phyloP scores from a whole-genome alignment of 2,797 vertebrate genomes.

The Cephalopachus bancanus region DNA sequence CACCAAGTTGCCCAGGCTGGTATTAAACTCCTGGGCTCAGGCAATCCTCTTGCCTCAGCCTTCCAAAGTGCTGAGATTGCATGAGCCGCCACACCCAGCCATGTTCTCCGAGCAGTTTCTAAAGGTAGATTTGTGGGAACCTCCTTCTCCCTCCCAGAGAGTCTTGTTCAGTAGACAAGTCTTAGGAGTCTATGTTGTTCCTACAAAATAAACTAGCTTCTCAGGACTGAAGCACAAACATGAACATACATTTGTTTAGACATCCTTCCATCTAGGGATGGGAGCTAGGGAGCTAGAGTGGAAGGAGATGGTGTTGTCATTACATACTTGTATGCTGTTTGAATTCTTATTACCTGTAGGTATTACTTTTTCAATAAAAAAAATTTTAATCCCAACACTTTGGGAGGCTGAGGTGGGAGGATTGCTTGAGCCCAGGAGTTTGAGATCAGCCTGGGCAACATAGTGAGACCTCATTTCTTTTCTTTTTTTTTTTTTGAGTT shows the following conservation, averaged over 20 bases:
- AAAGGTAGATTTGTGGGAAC: background rate
- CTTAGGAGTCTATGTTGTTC: background rate
- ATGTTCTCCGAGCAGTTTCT: background rate
- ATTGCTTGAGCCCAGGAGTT: no score
- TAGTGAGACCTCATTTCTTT: no score
- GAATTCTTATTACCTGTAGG: background rate
- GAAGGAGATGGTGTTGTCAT: background rate
- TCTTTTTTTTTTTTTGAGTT: no score
- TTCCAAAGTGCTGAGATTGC: no score
- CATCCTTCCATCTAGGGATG: background rate
- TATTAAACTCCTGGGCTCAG: no score
- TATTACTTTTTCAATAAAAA: background rate
- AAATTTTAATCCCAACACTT: no score
- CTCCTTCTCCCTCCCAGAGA: background rate
- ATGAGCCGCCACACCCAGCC: no score
- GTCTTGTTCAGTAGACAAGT: background rate
- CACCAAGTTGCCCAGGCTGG: no score
- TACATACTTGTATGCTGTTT: background rate
- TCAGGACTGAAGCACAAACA: background rate
- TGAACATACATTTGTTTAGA: background rate
- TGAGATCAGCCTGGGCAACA: background rate
- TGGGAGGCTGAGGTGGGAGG: no score
- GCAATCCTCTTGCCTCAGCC: no score
- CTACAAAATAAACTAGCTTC: background rate
- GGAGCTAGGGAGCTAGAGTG: background rate